Evolutionary conservation across 2,888 invertebrate genomes (phyloP), one percentile per base, ranked within the genome.

Genomic region (Apodemia hepburni): DNA sequence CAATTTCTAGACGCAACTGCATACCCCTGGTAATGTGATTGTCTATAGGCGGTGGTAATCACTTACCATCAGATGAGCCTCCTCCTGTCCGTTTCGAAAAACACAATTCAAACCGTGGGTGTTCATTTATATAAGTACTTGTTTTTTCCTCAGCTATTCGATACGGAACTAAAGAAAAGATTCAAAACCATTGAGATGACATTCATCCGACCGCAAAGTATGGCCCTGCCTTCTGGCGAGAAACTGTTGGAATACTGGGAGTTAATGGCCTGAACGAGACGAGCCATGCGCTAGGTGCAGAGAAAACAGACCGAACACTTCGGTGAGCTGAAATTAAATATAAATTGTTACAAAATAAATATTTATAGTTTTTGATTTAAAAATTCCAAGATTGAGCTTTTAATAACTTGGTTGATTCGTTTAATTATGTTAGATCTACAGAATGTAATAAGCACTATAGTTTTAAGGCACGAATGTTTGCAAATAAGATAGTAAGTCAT

Each of bases 141-240:
- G 33, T 6, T 33, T 61, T 47, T 61, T 59, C 61, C 54, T 4
- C 91, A 96, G 94, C 91, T 96, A 35, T 97, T 97, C 75, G 95
- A 96, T 73, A 94, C 93, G 59, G 97, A 97, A 82, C 88, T 96
- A 22, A 95, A 94, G 74, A 95, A 94, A 75, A 94, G 95, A 68
- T 93, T 94, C 71, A 95, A 95, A 77, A 93, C 95, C 33, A 95
- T 96, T 68, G 95, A 95, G 71, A 81, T 97, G 75, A 95, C 95
- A 64, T 96, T 96, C 81, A 94, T 96, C 70, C 93, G 95, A 66
- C 96, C 97, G 0, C 92, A 92, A 64, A 93, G 93, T 66, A 88
- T 94, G 83, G 84, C 90, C 27, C 75, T 95, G 71, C 89, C 93
- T 0, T 92, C 93, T 68, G 93, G 93, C 33, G 95, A 96, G 69